Conservation (phyloP, 2,888 invertebrate genomes). For the Aethes cnicana region DNA sequence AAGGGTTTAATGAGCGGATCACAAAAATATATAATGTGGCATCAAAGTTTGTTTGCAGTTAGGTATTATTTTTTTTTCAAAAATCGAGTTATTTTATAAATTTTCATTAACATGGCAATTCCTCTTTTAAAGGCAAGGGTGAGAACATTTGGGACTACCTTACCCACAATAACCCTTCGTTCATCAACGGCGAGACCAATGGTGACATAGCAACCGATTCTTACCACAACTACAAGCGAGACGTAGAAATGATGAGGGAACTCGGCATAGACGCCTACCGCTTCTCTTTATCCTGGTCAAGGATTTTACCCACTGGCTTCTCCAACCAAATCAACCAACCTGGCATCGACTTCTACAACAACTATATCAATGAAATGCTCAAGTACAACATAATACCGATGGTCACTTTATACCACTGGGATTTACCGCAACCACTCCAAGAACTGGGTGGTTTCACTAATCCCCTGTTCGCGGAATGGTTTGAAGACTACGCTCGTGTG, state of each 20-base stretch:
- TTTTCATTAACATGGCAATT: too few species aligned
- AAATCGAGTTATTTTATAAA: too few species aligned
- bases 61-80: too few species aligned
- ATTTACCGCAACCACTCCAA: constrained; percentile 60
- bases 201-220: constrained; percentile 78
- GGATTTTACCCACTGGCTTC: constrained; percentile 78
- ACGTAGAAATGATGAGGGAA: constrained; percentile 43
- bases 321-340: constrained; percentile 46
- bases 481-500: constrained; percentile 56
- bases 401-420: constrained; percentile 69
- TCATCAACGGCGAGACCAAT: constrained; percentile 67
- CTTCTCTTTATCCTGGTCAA: constrained; percentile 80
- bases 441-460: constrained; percentile 69
- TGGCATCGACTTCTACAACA: constrained; percentile 79
- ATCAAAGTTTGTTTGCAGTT: too few species aligned
- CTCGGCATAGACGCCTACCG: constrained; percentile 54
- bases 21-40: too few species aligned
- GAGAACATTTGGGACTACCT: constrained; percentile 82
- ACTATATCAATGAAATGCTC: constrained; percentile 74
- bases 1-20: too few species aligned
- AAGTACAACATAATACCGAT: constrained; percentile 79
- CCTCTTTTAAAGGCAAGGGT: constrained; percentile 54
- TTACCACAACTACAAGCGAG: constrained; percentile 77
- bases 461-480: constrained; percentile 51
- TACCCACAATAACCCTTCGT: constrained; percentile 56